Evolutionary conservation across 2,888 invertebrate species (phyloP).

Genomic region (Embidobia sp.): DNA sequence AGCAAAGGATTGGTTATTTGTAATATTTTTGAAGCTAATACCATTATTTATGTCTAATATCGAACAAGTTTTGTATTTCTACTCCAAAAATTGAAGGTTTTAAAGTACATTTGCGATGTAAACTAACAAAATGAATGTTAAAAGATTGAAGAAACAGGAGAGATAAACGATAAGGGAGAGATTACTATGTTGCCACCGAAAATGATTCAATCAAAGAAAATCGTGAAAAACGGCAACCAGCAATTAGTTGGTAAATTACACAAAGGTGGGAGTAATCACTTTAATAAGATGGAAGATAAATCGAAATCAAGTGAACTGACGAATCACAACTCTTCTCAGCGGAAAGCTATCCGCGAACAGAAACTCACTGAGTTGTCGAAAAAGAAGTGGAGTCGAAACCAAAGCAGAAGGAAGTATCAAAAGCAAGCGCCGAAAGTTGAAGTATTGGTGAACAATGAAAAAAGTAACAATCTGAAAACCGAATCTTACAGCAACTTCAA

Average conservation of each 20-base stretch:
- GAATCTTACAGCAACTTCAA: background rate
- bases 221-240: background rate
- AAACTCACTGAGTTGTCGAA: slow-evolving; percentile 27
- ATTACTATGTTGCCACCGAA: slow-evolving; percentile 8
- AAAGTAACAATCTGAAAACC: slow-evolving; percentile 1
- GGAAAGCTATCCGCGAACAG: slow-evolving; percentile 17
- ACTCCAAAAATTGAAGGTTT: slow-evolving; percentile 4
- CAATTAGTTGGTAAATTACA: background rate
- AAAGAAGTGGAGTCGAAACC: slow-evolving; percentile 18
- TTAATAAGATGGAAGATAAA: background rate
- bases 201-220: slow-evolving; percentile 17
- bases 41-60: background rate
- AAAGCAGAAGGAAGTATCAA: slow-evolving; percentile 3
- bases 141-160: slow-evolving; percentile 28
- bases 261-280: background rate
- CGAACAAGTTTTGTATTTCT: slow-evolving; percentile 6
- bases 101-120: no score
- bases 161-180: slow-evolving; percentile 3
- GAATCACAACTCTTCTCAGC: slow-evolving; percentile 7
- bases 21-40: no score
- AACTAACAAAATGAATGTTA: no score
- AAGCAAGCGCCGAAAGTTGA: slow-evolving; percentile 1
- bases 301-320: background rate
- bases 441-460: background rate
- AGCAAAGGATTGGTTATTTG: no score